A percentile compares a stretch with the other conserved stretches of the same genome.
phyloP scores from a whole-genome alignment of 2,113 vertebrate species.

The Tragelaphus scriptus region DNA sequence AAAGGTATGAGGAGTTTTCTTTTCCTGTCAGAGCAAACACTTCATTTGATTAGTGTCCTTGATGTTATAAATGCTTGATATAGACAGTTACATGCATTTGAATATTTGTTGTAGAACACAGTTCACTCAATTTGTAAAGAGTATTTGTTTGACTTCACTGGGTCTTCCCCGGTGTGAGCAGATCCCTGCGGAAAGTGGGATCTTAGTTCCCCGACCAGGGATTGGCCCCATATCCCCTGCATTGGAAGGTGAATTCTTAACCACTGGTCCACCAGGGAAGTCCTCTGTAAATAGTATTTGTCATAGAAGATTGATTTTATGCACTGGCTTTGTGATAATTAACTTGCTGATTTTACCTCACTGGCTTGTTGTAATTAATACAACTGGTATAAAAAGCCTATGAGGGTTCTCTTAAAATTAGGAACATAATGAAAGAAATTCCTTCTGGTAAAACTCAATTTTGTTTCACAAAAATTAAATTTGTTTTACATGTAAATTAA shows the following conservation, averaged over 20 bases:
- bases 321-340: neutral
- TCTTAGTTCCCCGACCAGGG: neutral
- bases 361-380: neutral
- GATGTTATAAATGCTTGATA: neutral
- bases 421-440: neutral
- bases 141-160: neutral
- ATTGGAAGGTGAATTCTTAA: neutral
- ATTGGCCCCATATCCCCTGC: neutral
- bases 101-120: neutral
- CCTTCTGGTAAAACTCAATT: neutral
- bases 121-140: neutral
- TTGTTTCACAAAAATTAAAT: neutral
- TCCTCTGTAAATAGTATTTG: neutral
- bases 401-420: neutral
- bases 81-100: neutral
- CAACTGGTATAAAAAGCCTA: neutral
- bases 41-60: neutral
- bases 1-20: neutral
- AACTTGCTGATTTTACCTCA: constrained; percentile 13
- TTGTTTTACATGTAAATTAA: constrained; percentile 14
- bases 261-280: neutral
- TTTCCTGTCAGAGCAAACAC: neutral
- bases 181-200: neutral
- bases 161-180: neutral
- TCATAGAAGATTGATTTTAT: neutral